These are phyloP conservation scores for Melanaphis sacchari DNA, from an alignment of 1,140 invertebrate species.

Conservation along the genomic window DNA sequence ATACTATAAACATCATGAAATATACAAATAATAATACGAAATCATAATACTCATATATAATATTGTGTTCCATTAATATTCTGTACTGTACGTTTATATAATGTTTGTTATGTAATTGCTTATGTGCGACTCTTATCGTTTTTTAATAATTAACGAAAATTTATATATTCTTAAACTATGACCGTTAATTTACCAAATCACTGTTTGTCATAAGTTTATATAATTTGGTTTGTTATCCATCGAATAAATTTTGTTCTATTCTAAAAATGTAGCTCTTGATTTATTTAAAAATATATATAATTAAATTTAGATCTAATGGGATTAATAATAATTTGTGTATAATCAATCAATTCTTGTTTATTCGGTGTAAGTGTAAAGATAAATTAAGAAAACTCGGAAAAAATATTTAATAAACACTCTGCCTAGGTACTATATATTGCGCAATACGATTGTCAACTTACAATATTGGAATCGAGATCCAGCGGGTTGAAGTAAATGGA, in stretches of 20 bases:
- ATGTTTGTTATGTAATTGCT: background rate
- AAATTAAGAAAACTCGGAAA: background rate
- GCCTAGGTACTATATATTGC: background rate
- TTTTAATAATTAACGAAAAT: background rate
- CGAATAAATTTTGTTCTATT: background rate
- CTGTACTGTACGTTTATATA: background rate
- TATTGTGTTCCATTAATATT: too few species aligned
- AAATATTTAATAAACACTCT: background rate
- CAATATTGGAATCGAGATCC: conserved; percentile 56
- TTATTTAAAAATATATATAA: background rate
- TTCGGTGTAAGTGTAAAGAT: background rate
- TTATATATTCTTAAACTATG: too few species aligned
- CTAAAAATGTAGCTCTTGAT: background rate
- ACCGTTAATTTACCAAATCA: too few species aligned
- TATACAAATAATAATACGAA: background rate
- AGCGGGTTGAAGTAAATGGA: conserved; percentile 72
- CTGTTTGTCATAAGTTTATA: background rate
- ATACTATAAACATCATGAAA: background rate
- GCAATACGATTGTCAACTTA: background rate
- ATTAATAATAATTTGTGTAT: too few species aligned
- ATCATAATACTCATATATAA: too few species aligned
- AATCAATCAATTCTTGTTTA: background rate
- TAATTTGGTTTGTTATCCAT: background rate
- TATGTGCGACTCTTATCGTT: background rate
- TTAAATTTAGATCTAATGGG: background rate